Evolutionary conservation across 1,140 invertebrate genomes (phyloP).

Genomic region (Brachionus angularis): DNA sequence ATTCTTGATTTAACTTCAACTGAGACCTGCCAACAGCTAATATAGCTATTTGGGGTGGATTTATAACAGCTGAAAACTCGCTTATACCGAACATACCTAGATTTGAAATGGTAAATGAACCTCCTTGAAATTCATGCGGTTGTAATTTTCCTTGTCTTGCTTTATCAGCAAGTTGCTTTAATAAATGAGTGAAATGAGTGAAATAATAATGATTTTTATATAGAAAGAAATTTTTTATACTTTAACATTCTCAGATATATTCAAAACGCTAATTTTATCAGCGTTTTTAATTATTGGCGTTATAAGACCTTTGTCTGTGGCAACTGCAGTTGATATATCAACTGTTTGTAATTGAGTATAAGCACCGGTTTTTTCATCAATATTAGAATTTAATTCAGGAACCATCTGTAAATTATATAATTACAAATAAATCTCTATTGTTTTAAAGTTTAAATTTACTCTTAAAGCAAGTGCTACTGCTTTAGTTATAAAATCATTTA

Average conservation of each 20-base stretch:
- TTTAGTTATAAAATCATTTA: constrained; percentile 97
- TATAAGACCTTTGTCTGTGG: constrained; percentile 87
- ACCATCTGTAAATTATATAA: no score
- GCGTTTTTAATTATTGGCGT: constrained; percentile 94
- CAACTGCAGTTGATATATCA: constrained; percentile 93
- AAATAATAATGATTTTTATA: no score
- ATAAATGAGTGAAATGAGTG: background rate
- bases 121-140: constrained; percentile 93
- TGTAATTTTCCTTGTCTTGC: constrained; percentile 88
- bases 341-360: constrained; percentile 71
- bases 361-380: constrained; percentile 24
- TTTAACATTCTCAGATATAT: constrained; percentile 37
- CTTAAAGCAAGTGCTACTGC: constrained; percentile 58
- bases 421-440: background rate
- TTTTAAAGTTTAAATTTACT: constrained; percentile 5
- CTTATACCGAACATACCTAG: constrained; percentile 92
- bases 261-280: constrained; percentile 62
- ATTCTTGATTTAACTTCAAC: constrained; percentile 13
- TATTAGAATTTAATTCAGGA: constrained; percentile 38
- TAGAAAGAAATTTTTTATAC: no score
- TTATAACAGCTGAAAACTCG: constrained; percentile 67
- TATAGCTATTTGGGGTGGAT: constrained; percentile 64
- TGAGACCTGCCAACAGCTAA: constrained; percentile 39
- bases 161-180: constrained; percentile 71
- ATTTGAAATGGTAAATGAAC: constrained; percentile 74